Conservation (phyloP, 2,797 vertebrate species). For the Zenarchopterus dispar region DNA sequence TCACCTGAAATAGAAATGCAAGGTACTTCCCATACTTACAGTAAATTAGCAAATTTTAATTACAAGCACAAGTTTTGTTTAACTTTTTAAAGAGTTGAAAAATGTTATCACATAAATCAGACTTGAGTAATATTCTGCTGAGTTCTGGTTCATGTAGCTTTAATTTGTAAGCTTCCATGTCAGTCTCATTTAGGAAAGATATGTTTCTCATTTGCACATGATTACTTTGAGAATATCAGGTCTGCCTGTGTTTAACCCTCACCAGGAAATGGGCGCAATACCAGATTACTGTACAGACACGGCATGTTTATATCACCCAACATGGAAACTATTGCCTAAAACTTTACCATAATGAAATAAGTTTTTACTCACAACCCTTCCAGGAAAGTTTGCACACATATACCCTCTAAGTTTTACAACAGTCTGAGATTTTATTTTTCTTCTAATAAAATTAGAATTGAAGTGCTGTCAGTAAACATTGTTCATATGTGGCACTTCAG, state of each 20-base stretch:
- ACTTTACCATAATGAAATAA: slow-evolving; percentile 48
- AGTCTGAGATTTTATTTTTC: slow-evolving; percentile 19
- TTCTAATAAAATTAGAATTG: slow-evolving; percentile 21
- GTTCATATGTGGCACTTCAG: slow-evolving; percentile 14
- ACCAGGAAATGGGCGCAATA: slow-evolving; percentile 53
- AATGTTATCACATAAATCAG: slow-evolving; percentile 7
- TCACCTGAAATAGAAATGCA: slow-evolving; percentile 23
- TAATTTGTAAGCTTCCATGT: slow-evolving; percentile 23
- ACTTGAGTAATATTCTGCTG: slow-evolving; percentile 11
- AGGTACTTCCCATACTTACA: slow-evolving; percentile 1
- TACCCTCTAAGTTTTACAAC: slow-evolving; percentile 30
- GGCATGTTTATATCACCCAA: slow-evolving; percentile 70
- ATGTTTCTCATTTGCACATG: slow-evolving; percentile 58
- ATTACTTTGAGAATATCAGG: slow-evolving; percentile 52
- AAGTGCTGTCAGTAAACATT: slow-evolving; percentile 40
- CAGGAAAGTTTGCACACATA: slow-evolving; percentile 36
- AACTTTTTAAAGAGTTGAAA: slow-evolving; percentile 13
- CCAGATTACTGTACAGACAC: slow-evolving; percentile 59
- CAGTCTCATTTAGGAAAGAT: slow-evolving; percentile 30
- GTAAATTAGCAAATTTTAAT: slow-evolving; percentile 9
- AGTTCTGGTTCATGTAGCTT: slow-evolving; percentile 8
- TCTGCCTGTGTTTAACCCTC: slow-evolving; percentile 63
- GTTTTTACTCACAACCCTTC: slow-evolving; percentile 33
- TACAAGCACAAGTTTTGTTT: background rate
- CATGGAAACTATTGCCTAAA: slow-evolving; percentile 71